These are phyloP conservation scores for Octonoba sinensis DNA, from an alignment of 2,888 invertebrate species.

Conservation along the genomic window DNA sequence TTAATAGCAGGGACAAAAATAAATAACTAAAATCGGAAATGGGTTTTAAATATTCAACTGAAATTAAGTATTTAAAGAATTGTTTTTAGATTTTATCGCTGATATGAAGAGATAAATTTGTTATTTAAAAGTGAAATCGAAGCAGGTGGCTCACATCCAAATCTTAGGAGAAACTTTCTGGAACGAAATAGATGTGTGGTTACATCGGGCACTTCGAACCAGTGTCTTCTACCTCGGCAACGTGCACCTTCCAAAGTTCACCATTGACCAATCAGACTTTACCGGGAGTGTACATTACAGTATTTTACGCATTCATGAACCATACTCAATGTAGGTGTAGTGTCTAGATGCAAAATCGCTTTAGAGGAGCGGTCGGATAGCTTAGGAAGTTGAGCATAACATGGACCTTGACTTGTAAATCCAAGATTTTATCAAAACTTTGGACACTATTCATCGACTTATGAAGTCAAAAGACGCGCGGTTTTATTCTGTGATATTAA, in stretches of 20 bases:
- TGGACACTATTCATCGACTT: slow-evolving; percentile 16
- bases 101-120: too few species aligned
- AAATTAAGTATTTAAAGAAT: too few species aligned
- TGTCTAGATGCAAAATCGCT: slow-evolving; percentile 47
- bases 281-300: slow-evolving; percentile 42
- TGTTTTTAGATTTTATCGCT: too few species aligned
- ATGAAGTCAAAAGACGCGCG: slow-evolving; percentile 23
- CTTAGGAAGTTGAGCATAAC: slow-evolving; percentile 38
- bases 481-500: slow-evolving; percentile 55
- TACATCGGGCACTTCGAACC: too few species aligned
- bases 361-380: slow-evolving; percentile 52
- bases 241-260: background rate
- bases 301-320: slow-evolving; percentile 53
- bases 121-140: too few species aligned
- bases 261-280: slow-evolving; percentile 52
- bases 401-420: slow-evolving; percentile 39
- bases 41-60: too few species aligned
- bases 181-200: too few species aligned
- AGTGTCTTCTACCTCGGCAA: too few species aligned
- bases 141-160: too few species aligned
- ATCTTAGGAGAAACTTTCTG: too few species aligned
- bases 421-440: slow-evolving; percentile 9
- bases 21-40: too few species aligned
- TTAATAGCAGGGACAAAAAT: too few species aligned
- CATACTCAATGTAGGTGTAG: slow-evolving; percentile 52